phyloP scores from a whole-genome alignment of 92 coral and sea anemone genomes.

The Epizoanthus stellaris region DNA sequence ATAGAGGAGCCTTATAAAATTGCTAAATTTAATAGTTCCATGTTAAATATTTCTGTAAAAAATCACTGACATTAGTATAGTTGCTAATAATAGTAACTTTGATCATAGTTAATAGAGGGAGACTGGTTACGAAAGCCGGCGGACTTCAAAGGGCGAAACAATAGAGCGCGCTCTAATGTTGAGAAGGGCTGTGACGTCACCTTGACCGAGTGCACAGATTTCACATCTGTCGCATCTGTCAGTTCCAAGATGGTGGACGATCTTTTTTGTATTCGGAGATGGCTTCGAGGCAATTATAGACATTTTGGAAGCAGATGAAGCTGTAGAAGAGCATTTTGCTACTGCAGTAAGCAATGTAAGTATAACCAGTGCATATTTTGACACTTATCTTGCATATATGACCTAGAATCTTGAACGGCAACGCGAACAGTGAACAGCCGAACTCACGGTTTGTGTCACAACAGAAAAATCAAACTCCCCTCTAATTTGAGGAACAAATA shows the following conservation, averaged over 20 bases:
- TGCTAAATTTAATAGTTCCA: no score
- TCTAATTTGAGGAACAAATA: no score
- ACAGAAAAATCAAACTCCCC: no score
- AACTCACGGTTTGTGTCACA: no score
- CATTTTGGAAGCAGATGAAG: neutral
- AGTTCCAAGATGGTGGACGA: no score
- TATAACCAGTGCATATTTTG: neutral
- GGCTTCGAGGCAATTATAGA: neutral
- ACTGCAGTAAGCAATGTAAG: slow-evolving; percentile 44
- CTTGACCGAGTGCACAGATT: slow-evolving; percentile 39
- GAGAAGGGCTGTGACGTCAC: neutral
- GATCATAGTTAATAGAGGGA: no score
- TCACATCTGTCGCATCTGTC: neutral
- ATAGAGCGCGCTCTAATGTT: slow-evolving; percentile 45
- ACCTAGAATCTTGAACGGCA: neutral
- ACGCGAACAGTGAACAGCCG: neutral
- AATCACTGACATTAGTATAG: no score
- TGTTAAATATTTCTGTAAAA: no score
- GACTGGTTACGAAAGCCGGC: no score
- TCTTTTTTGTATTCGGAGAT: no score
- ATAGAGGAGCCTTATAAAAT: no score
- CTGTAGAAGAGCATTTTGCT: slow-evolving; percentile 23
- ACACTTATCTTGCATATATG: neutral
- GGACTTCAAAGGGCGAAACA: slow-evolving; percentile 14
- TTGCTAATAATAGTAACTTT: no score